Evolutionary conservation across 2,797 vertebrate genomes (phyloP).

Genomic region (Chaunax sp.): DNA sequence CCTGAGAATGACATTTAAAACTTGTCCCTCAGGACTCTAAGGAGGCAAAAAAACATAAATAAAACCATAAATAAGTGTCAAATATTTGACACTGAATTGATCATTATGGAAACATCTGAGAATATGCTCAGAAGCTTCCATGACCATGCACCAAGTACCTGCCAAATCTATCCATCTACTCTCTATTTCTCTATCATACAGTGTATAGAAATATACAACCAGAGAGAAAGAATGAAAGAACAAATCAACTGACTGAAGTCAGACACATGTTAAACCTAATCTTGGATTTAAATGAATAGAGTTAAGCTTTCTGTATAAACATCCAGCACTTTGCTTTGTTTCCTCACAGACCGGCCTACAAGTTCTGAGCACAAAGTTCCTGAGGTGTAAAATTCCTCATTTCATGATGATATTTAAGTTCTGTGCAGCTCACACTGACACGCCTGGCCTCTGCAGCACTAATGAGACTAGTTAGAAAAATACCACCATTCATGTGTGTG

Average conservation of each 20-base stretch:
- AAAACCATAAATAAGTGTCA: too few relatives aligned
- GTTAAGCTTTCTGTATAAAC: background rate
- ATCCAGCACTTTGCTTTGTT: background rate
- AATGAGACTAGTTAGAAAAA: constrained; percentile 17
- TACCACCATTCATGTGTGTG: background rate
- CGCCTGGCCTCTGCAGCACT: constrained; percentile 1
- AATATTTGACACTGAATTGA: too few relatives aligned
- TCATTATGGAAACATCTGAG: too few relatives aligned
- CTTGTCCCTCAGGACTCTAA: background rate
- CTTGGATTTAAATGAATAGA: background rate
- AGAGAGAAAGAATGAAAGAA: too few relatives aligned
- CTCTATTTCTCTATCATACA: background rate
- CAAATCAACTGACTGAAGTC: too few relatives aligned
- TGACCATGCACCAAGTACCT: background rate
- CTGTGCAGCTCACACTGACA: background rate
- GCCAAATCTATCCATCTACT: background rate
- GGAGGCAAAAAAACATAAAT: background rate
- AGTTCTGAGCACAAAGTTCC: too few relatives aligned
- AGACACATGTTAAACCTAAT: background rate
- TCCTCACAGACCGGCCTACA: background rate
- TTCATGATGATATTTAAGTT: constrained; percentile 5
- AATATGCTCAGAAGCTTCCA: too few relatives aligned
- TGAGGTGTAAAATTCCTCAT: background rate
- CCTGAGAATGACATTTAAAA: background rate
- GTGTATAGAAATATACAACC: background rate